Evolutionary conservation across 2,888 invertebrate genomes (phyloP).

Genomic region (Mechanitis messenoides): DNA sequence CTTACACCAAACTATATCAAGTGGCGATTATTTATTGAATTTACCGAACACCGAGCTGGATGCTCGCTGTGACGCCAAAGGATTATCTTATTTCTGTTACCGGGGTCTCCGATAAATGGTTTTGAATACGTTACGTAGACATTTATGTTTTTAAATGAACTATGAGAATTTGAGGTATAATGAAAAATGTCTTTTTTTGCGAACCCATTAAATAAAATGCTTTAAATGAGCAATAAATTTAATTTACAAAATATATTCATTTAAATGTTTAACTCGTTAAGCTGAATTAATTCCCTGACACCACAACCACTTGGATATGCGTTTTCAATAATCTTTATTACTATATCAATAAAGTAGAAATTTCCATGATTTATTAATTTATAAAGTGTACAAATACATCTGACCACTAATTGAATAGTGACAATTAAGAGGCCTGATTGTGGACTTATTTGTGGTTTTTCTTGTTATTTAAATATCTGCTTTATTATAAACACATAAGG

Average conservation of each 20-base stretch:
- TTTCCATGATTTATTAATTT: not conserved
- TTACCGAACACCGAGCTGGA: conserved; percentile 23
- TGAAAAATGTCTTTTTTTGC: not conserved
- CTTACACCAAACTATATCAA: conserved; percentile 21
- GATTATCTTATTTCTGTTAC: conserved; percentile 27
- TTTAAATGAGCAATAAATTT: conserved; percentile 14
- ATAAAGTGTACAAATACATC: conserved; percentile 25
- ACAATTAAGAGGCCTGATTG: conserved; percentile 31
- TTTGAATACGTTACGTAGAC: conserved; percentile 5
- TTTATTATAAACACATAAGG: conserved; percentile 3
- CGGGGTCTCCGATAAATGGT: conserved; percentile 9
- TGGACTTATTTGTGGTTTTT: conserved; percentile 28
- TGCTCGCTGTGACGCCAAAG: conserved; percentile 26
- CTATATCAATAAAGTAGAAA: conserved; percentile 1
- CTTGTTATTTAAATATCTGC: conserved; percentile 10
- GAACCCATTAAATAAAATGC: conserved; percentile 10
- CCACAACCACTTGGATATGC: not conserved
- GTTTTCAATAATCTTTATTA: conserved; percentile 2
- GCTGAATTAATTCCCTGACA: conserved; percentile 18
- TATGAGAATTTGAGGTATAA: not conserved
- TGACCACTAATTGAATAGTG: conserved; percentile 32
- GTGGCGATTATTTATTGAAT: conserved; percentile 33
- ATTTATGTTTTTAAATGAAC: conserved; percentile 1
- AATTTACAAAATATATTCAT: conserved; percentile 10
- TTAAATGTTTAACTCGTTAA: conserved; percentile 12